Percentiles rank a stretch among this genome's conserved stretches.
Evolutionary conservation across 2,888 invertebrate genomes (phyloP).

Genomic region (Camponotus fellah): DNA sequence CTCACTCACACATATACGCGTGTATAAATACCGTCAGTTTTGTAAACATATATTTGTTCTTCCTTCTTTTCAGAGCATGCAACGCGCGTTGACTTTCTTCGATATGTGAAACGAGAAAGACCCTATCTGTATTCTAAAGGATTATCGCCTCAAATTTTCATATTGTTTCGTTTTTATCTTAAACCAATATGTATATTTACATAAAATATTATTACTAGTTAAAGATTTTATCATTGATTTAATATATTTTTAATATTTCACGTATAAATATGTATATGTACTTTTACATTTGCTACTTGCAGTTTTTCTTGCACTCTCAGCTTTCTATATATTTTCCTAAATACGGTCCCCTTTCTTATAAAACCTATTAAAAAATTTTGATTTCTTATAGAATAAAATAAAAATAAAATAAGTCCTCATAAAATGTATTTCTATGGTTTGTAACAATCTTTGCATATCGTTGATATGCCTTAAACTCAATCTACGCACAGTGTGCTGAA

Average conservation of each 20-base stretch:
- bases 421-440: background rate
- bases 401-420: background rate
- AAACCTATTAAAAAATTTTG: background rate
- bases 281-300: constrained; percentile 57
- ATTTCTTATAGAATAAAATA: background rate
- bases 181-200: background rate
- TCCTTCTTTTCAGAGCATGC: constrained; percentile 69
- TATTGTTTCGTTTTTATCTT: constrained; percentile 14
- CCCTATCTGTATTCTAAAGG: constrained; percentile 47
- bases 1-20: constrained; percentile 54
- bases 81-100: constrained; percentile 58
- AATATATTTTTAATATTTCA: constrained; percentile 13
- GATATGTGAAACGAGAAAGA: constrained; percentile 50
- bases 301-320: constrained; percentile 70
- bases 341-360: background rate
- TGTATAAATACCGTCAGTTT: constrained; percentile 58
- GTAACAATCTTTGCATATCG: background rate
- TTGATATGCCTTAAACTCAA: background rate
- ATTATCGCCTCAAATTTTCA: constrained; percentile 39
- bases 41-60: constrained; percentile 62
- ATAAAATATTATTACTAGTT: constrained; percentile 1
- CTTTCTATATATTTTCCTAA: constrained; percentile 37
- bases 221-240: constrained; percentile 1
- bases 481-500: background rate
- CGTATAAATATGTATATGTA: constrained; percentile 32